phyloP scores from a whole-genome alignment of 2,113 vertebrate species.

The Melospiza georgiana region DNA sequence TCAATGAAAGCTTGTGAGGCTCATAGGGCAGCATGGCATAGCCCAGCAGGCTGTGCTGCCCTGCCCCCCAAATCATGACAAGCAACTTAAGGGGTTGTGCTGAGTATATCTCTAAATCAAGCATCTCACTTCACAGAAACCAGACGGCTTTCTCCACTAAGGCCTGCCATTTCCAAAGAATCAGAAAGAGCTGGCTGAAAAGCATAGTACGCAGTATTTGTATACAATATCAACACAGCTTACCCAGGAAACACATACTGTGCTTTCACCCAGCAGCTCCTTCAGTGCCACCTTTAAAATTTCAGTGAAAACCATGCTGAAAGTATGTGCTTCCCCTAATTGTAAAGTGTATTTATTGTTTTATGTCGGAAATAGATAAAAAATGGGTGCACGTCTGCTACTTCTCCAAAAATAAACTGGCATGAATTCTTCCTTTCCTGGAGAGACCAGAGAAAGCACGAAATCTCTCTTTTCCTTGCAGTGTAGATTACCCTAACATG shows the following conservation, averaged over 20 bases:
- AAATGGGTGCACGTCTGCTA: not conserved
- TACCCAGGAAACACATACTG: not conserved
- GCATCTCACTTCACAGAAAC: not conserved
- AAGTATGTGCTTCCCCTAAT: not conserved
- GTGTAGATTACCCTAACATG: not conserved
- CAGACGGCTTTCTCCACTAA: not conserved
- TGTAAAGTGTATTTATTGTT: not conserved
- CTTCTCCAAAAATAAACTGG: not conserved
- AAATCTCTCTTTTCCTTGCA: not conserved
- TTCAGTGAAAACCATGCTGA: not conserved
- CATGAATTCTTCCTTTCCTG: not conserved
- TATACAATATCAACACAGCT: not conserved
- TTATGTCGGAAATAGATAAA: not conserved
- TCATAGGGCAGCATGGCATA: fast-evolving
- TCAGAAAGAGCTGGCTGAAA: not conserved
- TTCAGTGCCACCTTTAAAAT: not conserved
- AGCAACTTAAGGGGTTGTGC: not conserved
- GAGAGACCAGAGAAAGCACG: not conserved
- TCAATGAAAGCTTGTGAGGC: not conserved
- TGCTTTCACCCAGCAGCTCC: not conserved
- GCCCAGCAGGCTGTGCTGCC: not conserved
- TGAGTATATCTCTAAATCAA: not conserved
- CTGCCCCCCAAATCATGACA: not conserved
- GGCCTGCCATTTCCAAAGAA: not conserved
- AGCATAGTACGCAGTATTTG: not conserved